phyloP scores from a whole-genome alignment of 2,888 invertebrate species.

The Lasius fuliginosus region DNA sequence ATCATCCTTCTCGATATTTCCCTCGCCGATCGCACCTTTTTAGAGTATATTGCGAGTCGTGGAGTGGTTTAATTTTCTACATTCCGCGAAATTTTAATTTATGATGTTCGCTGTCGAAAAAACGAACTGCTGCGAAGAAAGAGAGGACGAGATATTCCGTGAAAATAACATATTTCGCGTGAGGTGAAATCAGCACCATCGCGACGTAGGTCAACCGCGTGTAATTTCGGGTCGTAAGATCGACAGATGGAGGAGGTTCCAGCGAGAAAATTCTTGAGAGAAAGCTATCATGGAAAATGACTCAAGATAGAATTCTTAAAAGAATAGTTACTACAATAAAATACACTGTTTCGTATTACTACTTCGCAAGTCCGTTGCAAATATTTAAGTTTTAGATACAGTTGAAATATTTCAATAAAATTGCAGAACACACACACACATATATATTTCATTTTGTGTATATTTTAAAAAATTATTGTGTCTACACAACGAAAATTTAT shows the following conservation, averaged over 20 bases:
- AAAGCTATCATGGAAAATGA: slow-evolving; percentile 4
- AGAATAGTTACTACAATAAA: neutral
- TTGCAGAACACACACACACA: neutral
- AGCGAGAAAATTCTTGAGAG: slow-evolving; percentile 13
- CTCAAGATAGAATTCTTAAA: neutral
- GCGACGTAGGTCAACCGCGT: slow-evolving; percentile 62
- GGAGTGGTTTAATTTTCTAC: slow-evolving; percentile 41
- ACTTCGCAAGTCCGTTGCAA: neutral
- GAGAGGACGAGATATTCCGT: neutral
- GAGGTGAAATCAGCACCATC: slow-evolving; percentile 57
- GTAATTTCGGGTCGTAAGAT: slow-evolving; percentile 65
- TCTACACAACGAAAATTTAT: neutral
- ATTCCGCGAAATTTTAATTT: slow-evolving; percentile 58
- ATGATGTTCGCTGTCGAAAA: slow-evolving; percentile 33
- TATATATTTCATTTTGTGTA: neutral
- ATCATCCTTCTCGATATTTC: slow-evolving; percentile 41
- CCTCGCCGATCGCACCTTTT: neutral
- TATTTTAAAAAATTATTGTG: neutral
- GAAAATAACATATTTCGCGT: slow-evolving; percentile 43
- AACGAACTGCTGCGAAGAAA: neutral
- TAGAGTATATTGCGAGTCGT: neutral
- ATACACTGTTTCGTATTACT: neutral
- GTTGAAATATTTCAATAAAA: neutral
- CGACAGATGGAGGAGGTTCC: slow-evolving; percentile 32
- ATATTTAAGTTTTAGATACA: neutral